phyloP scores from a whole-genome alignment of 2,888 invertebrate species.

The Glomeris marginata region DNA sequence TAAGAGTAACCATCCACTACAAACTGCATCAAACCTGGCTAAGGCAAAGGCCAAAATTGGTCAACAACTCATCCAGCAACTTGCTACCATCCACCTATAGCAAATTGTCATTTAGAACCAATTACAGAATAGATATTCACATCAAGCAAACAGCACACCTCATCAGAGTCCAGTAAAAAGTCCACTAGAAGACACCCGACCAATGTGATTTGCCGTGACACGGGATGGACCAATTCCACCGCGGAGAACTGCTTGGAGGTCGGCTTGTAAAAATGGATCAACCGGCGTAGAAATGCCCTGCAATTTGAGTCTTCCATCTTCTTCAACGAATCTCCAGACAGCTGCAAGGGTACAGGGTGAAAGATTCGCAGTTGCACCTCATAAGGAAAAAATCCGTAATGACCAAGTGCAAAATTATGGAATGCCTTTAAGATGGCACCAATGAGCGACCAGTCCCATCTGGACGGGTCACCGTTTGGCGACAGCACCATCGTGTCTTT shows the following conservation, averaged over 20 bases:
- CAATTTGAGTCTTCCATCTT: constrained; percentile 50
- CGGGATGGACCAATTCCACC: constrained; percentile 49
- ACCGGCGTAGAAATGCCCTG: constrained; percentile 51
- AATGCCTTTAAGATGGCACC: constrained; percentile 58
- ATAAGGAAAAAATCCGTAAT: not conserved
- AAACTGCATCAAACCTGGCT: constrained; percentile 26
- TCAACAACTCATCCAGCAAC: constrained; percentile 59
- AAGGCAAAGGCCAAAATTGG: constrained; percentile 36
- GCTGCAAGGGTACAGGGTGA: constrained; percentile 21
- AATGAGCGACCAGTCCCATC: constrained; percentile 91
- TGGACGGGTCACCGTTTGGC: no score
- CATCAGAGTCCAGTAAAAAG: constrained; percentile 50
- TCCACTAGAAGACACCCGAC: constrained; percentile 50
- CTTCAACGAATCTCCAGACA: constrained; percentile 36
- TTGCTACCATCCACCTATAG: constrained; percentile 49
- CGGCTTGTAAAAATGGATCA: constrained; percentile 73
- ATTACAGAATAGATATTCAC: constrained; percentile 4
- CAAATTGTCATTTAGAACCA: constrained; percentile 7
- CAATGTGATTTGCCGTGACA: constrained; percentile 29
- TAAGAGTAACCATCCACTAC: not conserved
- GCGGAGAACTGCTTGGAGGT: constrained; percentile 74
- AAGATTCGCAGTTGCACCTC: not conserved
- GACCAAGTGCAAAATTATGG: not conserved
- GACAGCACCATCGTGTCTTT: constrained; percentile 68
- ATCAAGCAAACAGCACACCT: no score